These are phyloP conservation scores for Parauchenoglanis ngamensis DNA, from an alignment of 2,797 vertebrate genomes.

Conservation along the genomic window DNA sequence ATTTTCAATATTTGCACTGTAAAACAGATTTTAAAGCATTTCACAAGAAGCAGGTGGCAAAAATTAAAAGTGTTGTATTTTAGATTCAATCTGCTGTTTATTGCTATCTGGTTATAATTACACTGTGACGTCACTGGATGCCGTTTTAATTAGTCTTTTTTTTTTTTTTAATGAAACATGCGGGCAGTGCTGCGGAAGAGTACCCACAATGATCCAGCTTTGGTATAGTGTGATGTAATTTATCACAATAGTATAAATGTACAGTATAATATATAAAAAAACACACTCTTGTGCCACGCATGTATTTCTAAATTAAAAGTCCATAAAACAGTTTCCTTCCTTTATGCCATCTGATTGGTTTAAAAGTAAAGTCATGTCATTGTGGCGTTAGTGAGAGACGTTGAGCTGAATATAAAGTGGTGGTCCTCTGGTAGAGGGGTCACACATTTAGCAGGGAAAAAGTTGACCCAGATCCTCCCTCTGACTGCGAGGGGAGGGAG, in stretches of 20 bases:
- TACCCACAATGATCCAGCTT: neutral
- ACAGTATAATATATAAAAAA: neutral
- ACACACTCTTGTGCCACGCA: no score
- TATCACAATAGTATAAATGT: neutral
- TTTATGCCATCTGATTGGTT: constrained; percentile 20
- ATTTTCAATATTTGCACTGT: no score
- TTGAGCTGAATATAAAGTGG: constrained; percentile 38
- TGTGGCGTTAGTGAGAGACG: constrained; percentile 17
- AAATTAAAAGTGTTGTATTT: neutral
- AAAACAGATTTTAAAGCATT: neutral
- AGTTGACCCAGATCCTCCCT: constrained; percentile 34
- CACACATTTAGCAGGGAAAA: constrained; percentile 7
- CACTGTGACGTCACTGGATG: neutral
- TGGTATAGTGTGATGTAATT: neutral
- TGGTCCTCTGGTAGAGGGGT: constrained; percentile 27
- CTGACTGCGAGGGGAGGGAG: constrained; percentile 1
- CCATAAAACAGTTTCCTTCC: constrained; percentile 21
- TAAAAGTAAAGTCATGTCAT: constrained; percentile 26
- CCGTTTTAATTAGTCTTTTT: neutral
- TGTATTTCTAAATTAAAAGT: neutral
- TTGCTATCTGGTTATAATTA: neutral
- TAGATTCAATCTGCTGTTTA: neutral
- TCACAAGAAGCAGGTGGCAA: neutral
- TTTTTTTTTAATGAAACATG: no score
- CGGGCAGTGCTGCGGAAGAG: no score